Base-by-base conservation (phyloP, 1,140 invertebrate species). In the Dendrolimus kikuchii region DNA sequence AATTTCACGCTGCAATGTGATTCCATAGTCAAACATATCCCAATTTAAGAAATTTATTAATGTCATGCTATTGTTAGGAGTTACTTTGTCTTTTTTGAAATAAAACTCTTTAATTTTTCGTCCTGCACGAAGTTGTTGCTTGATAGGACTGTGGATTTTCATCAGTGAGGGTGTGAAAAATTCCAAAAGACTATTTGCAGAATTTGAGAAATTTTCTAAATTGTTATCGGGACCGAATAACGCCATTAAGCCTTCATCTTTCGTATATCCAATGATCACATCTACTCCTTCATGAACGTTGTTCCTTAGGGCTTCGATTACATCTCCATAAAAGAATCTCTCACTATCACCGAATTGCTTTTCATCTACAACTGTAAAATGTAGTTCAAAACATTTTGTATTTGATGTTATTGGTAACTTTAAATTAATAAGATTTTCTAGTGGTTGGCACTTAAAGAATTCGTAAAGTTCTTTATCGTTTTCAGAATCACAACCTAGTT, bases 71-170 rank as follows among this genome's bases (percentile, higher is more conserved):
- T 67, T 55, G 7, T 57, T 8, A 7, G 42, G 43, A 8, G 54
- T 60, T 1, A 86, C 53, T 4, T 55, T 51, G 57, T 80, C 62
- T 5, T 86, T 59, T 6, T 78, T 77, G 52, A 84, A 81, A 68
- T 89, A 90, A 71, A 81, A 88, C 23, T 77, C 50, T 55, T 64
- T 74, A 5, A 90, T 70, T 57, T 67, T 64, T 8, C 76, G 53
- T 5, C 72, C 70, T 6, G 86, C 62, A 39, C 72, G 42, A 49
- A 63, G 36, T n/a, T 57, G 54, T 7, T 53, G 40, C 7, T 4
- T 38, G 5, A 56, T 49, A 3, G 44, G 7, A 37, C 46, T 46
- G 10, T 57, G 2, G 4, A 37, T 47, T 2, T 38, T n/a, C 5
- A 63, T 48, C 6, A 7, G 40, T 54, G 47, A 53, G 0, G 61